Percentiles rank a stretch among this genome's conserved stretches.
Conservation (phyloP, 2,113 vertebrate species). For the Zingel zingel region DNA sequence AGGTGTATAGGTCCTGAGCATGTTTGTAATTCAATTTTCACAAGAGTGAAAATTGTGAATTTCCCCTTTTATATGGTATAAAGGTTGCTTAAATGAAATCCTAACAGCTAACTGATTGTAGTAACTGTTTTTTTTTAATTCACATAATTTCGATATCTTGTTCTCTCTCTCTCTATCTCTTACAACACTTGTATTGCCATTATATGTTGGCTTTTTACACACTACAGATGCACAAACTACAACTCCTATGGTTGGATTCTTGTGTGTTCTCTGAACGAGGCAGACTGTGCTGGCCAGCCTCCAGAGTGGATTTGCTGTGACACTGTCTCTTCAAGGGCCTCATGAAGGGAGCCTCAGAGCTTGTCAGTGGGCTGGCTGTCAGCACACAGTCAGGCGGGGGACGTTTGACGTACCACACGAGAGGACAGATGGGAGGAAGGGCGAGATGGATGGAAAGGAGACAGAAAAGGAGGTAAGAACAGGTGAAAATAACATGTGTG, state of each 20-base stretch:
- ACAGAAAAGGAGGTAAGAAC: slow-evolving; percentile 41
- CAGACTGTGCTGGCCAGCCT: slow-evolving; percentile 54
- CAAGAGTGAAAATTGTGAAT: too few species aligned
- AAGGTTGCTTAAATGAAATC: background rate
- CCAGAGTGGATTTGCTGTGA: slow-evolving; percentile 75
- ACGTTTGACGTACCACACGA: slow-evolving; percentile 67
- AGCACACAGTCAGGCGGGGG: slow-evolving; percentile 65
- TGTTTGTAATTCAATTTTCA: too few species aligned
- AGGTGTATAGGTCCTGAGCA: too few species aligned
- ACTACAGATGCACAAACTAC: slow-evolving; percentile 31
- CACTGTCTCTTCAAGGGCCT: slow-evolving; percentile 75
- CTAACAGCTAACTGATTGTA: background rate
- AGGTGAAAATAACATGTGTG: slow-evolving; percentile 58
- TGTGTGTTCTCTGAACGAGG: slow-evolving; percentile 37
- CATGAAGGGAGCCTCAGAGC: slow-evolving; percentile 64
- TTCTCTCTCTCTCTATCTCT: background rate
- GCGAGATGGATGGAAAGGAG: slow-evolving; percentile 31
- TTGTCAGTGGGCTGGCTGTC: slow-evolving; percentile 77
- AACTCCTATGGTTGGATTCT: slow-evolving; percentile 47
- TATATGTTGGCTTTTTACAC: background rate
- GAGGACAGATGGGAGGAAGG: slow-evolving; percentile 60
- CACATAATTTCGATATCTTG: background rate
- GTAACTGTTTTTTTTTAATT: background rate
- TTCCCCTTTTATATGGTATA: background rate
- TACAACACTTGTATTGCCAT: background rate